Percentiles rank a stretch among this genome's conserved stretches.
Conservation (phyloP, 1,140 invertebrate species). For the Drosophila biarmipes region DNA sequence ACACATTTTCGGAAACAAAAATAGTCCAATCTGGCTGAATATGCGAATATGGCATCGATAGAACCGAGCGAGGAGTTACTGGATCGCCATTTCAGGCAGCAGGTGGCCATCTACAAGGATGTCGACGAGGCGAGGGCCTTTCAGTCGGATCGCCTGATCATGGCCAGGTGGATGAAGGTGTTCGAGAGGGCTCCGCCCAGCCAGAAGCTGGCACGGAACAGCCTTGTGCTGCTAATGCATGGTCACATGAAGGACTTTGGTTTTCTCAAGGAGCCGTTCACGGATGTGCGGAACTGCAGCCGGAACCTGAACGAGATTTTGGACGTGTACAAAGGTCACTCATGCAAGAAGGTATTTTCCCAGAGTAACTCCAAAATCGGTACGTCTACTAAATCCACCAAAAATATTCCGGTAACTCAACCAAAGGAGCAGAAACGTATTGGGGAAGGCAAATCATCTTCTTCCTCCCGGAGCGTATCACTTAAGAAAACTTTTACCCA, state of each 20-base stretch:
- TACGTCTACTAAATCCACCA: too few species aligned
- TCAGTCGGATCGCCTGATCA: conserved; percentile 40
- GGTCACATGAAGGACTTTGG: conserved; percentile 56
- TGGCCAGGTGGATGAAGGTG: conserved; percentile 44
- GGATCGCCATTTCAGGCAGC: conserved; percentile 53
- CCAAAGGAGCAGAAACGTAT: background rate
- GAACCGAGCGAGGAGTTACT: conserved; percentile 39
- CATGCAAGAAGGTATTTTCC: background rate
- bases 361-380: background rate
- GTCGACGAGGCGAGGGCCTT: conserved; percentile 6
- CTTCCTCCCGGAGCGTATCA: background rate
- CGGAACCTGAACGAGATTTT: conserved; percentile 44
- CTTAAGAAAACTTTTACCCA: background rate
- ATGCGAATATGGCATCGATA: conserved; percentile 7
- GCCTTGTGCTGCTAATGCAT: conserved; percentile 50
- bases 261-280: conserved; percentile 42
- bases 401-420: background rate
- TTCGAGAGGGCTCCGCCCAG: conserved; percentile 12
- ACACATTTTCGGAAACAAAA: background rate
- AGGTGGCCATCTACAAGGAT: conserved; percentile 8
- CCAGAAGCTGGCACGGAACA: conserved; percentile 58
- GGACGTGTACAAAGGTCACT: conserved; percentile 34
- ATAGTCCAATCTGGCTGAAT: conserved; percentile 1
- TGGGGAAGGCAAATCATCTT: background rate
- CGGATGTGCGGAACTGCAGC: conserved; percentile 39